A percentile compares a stretch with the other conserved stretches of the same genome.
Conservation (phyloP, 2,797 vertebrate genomes). For the Nannoperca australis region DNA sequence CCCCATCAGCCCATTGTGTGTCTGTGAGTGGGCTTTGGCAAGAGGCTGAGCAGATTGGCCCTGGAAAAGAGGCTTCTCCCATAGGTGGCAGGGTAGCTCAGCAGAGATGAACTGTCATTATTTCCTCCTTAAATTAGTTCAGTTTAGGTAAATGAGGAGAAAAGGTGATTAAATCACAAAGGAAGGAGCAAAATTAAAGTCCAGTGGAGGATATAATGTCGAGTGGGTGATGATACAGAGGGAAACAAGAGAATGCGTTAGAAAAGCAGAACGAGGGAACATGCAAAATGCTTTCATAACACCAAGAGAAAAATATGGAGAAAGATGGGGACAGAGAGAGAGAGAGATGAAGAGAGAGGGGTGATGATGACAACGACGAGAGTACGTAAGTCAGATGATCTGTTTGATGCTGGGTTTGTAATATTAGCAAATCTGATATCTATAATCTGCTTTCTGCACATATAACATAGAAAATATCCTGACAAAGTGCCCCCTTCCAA, state of each 20-base stretch:
- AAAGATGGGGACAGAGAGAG: constrained; percentile 6
- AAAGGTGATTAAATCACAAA: constrained; percentile 17
- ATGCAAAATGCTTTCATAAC: neutral
- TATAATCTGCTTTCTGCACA: constrained; percentile 76
- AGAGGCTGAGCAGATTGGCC: constrained; percentile 31
- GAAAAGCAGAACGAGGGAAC: neutral
- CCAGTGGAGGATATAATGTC: constrained; percentile 10
- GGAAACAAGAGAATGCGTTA: constrained; percentile 16
- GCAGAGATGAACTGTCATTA: constrained; percentile 62
- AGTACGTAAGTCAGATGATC: constrained; percentile 53
- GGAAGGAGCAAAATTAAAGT: constrained; percentile 25
- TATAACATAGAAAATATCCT: constrained; percentile 56
- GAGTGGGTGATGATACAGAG: constrained; percentile 3
- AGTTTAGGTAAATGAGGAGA: constrained; percentile 42
- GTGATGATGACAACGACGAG: neutral
- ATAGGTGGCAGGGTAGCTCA: constrained; percentile 43
- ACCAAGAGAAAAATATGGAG: neutral
- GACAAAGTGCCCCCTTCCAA: constrained; percentile 55
- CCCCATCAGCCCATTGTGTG: constrained; percentile 33
- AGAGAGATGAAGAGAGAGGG: neutral
- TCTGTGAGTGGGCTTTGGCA: constrained; percentile 53
- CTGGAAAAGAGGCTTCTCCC: constrained; percentile 42
- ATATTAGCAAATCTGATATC: constrained; percentile 77
- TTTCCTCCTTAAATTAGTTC: constrained; percentile 64
- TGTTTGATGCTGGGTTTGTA: constrained; percentile 52